phyloP scores from a whole-genome alignment of 2,113 vertebrate species.

The Neolamprologus toae region DNA sequence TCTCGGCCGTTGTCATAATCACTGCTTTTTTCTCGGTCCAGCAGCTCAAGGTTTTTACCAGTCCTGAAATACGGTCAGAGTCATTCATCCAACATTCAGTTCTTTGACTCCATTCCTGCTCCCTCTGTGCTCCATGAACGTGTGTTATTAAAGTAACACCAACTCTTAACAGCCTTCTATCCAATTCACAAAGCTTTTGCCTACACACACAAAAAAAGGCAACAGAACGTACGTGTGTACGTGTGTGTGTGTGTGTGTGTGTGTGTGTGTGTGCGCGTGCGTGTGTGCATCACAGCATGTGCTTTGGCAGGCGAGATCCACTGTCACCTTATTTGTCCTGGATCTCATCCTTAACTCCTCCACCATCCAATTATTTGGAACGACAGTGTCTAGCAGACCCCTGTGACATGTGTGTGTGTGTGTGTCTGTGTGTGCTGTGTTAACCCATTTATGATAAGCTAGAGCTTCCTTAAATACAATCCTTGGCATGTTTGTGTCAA shows the following conservation, averaged over 20 bases:
- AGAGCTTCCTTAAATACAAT: not conserved
- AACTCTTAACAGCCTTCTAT: not conserved
- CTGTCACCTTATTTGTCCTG: conserved; percentile 16
- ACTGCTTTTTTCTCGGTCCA: not conserved
- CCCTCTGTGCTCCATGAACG: not conserved
- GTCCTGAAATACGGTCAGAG: not conserved
- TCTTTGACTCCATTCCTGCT: not conserved
- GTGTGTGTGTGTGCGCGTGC: accelerated
- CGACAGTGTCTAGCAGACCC: not conserved
- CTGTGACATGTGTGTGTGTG: not conserved
- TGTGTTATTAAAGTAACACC: not conserved
- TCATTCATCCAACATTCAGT: not conserved
- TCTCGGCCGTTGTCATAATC: not conserved
- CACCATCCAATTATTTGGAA: conserved; percentile 25
- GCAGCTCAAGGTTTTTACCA: not conserved
- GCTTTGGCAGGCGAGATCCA: not conserved
- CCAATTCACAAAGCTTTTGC: not conserved
- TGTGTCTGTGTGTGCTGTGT: not conserved
- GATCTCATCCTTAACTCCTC: not conserved
- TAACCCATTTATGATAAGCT: not conserved
- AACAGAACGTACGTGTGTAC: accelerated
- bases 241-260: not conserved
- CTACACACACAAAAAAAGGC: not conserved
- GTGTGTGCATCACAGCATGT: not conserved
- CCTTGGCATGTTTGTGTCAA: not conserved